Evolutionary conservation across 2,797 vertebrate genomes (phyloP).

Genomic region (Crenichthys baileyi): DNA sequence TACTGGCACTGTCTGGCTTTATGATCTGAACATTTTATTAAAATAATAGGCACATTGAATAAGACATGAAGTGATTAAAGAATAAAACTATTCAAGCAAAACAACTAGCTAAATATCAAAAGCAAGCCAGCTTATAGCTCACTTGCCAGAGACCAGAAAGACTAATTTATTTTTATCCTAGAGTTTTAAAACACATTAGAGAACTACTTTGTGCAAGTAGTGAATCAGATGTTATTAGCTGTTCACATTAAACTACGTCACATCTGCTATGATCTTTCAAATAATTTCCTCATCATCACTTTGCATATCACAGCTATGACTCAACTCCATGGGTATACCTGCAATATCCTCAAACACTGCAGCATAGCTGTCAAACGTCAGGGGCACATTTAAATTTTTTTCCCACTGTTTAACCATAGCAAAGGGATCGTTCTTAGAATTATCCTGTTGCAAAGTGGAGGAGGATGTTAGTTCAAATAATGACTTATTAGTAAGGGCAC

Average conservation of each 20-base stretch:
- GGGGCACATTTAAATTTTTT: conserved; percentile 61
- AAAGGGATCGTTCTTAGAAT: conserved; percentile 13
- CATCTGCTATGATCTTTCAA: conserved; percentile 42
- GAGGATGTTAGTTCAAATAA: conserved; percentile 38
- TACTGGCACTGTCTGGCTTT: no score
- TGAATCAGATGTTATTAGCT: background rate
- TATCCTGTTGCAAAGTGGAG: conserved; percentile 22
- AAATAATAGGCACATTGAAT: no score
- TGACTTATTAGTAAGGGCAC: conserved; percentile 29
- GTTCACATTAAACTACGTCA: background rate
- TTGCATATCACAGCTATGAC: conserved; percentile 51
- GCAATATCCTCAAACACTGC: conserved; percentile 81
- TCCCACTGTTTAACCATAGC: conserved; percentile 60
- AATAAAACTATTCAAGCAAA: background rate
- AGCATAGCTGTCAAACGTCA: conserved; percentile 70
- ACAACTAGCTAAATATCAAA: no score
- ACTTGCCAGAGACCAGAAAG: background rate
- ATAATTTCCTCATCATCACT: conserved; percentile 80
- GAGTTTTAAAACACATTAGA: background rate
- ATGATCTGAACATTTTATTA: no score
- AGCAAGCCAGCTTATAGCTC: no score
- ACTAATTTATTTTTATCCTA: background rate
- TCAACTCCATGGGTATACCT: conserved; percentile 50
- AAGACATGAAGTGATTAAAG: no score
- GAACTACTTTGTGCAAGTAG: background rate